Base-by-base conservation (phyloP, 2,113 vertebrate genomes). In the Cyphomyrus plagiostoma region DNA sequence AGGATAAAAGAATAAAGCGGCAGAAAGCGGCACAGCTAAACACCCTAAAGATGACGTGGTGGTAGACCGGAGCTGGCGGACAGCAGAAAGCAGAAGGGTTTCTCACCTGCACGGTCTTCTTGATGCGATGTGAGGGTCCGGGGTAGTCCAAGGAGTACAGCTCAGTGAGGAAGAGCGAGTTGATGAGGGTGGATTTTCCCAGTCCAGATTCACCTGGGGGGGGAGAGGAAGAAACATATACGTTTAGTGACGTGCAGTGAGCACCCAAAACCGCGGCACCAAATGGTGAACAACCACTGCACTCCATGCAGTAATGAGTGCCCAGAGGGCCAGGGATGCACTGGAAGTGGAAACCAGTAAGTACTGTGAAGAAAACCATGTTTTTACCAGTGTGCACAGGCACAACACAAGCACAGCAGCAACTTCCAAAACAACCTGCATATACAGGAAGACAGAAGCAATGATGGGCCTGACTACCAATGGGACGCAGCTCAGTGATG, bases 121-220 rank as follows among this genome's bases (percentile, higher is more conserved):
- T 97, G 90, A 96, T 96, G 92, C 96, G 95, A 90, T 95, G 96
- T 11, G 96, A 97, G 0, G 96, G 96, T 0, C 96, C 96, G 0
- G 96, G 96, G 89, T 97, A 96, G 52, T 97, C 96, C 93, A 96
- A 96, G 88, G 96, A 97, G 93, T 97, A 96, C 45, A 97, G 91
- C 87, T 97, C 96, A 3, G 96, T 96, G 88, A 97, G 93, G 92
- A 97, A 97, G 88, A 97, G 93, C 17, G 96, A 96, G 92, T 97
- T 97, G 92, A 97, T 96, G 74, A 97, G 95, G 0, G 96, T 96
- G 2, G 96, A 97, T 90, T 97, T 97, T 7, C 96, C 96, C 42
- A 97, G 94, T 80, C 96, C 96, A 56, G 96, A 96, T 86, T 97
- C 96, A 89, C 96, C 96, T 97, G 88, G 89, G 82, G 89, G 82